Percentiles rank a stretch among this genome's conserved stretches.
Conservation (phyloP, 2,113 vertebrate species). For the Brachypteracias leptosomus region DNA sequence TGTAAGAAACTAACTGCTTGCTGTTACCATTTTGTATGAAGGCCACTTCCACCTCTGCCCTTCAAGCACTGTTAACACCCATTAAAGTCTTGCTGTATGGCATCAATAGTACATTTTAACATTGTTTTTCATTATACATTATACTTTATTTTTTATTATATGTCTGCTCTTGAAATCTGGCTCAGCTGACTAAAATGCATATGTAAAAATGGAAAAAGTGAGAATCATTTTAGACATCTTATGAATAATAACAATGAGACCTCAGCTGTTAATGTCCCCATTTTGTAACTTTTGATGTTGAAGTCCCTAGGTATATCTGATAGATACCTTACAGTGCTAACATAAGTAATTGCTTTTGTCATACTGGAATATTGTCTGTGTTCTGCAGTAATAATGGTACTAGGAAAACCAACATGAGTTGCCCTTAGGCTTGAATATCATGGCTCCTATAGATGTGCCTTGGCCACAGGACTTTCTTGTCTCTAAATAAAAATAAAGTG, state of each 20-base stretch:
- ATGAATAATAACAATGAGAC: neutral
- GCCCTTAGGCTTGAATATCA: neutral
- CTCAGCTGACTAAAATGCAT: neutral
- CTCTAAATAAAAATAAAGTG: neutral
- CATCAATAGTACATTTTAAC: neutral
- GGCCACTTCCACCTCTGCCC: neutral
- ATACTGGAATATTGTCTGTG: neutral
- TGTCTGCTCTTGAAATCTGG: neutral
- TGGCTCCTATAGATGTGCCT: neutral
- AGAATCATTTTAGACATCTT: neutral
- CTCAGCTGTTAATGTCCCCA: neutral
- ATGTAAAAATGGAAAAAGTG: neutral
- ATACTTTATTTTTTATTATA: no score
- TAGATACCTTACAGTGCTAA: neutral
- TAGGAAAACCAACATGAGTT: neutral
- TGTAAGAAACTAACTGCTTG: neutral
- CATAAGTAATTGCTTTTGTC: neutral
- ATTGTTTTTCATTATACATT: neutral
- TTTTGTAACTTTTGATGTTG: neutral
- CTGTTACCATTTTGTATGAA: neutral
- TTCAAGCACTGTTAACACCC: neutral
- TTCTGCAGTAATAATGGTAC: neutral
- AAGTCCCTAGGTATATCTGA: neutral
- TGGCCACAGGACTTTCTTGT: neutral
- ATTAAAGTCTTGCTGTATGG: neutral